Evolutionary conservation across 2,888 invertebrate genomes (phyloP).

Genomic region (Melanargia galathea): DNA sequence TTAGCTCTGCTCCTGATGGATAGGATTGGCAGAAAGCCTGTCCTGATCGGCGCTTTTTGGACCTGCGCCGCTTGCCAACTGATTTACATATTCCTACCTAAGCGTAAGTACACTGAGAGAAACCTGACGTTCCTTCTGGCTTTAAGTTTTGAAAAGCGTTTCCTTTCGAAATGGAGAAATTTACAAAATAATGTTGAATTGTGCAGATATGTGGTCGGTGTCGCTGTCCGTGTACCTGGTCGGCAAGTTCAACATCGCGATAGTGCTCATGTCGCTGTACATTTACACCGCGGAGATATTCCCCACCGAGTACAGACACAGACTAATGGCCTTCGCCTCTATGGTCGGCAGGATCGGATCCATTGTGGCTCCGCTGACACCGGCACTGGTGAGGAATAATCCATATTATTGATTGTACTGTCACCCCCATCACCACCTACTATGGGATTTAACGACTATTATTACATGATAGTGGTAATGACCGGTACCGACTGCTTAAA

Average conservation of each 20-base stretch:
- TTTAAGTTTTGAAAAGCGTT: neutral
- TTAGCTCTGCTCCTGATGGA: constrained; percentile 81
- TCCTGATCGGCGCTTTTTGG: constrained; percentile 42
- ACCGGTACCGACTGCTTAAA: too few species aligned
- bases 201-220: constrained; percentile 38
- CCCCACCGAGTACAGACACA: constrained; percentile 85
- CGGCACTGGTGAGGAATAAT: constrained; percentile 79
- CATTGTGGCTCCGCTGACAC: constrained; percentile 85
- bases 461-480: too few species aligned
- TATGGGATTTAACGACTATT: too few species aligned
- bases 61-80: constrained; percentile 40
- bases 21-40: constrained; percentile 65
- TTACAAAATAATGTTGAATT: neutral
- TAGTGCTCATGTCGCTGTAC: constrained; percentile 85
- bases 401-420: too few species aligned
- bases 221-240: constrained; percentile 81
- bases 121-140: too few species aligned
- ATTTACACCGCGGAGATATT: constrained; percentile 86
- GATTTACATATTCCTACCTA: constrained; percentile 39
- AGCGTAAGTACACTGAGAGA: constrained; percentile 46
- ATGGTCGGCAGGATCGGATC: constrained; percentile 86
- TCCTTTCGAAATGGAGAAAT: neutral
- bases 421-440: too few species aligned
- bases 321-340: constrained; percentile 84
- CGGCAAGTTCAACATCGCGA: constrained; percentile 85